Evolutionary conservation across 2,797 vertebrate species (phyloP), one percentile per base, ranked within the genome.

Genomic region (Danio jaintianensis): DNA sequence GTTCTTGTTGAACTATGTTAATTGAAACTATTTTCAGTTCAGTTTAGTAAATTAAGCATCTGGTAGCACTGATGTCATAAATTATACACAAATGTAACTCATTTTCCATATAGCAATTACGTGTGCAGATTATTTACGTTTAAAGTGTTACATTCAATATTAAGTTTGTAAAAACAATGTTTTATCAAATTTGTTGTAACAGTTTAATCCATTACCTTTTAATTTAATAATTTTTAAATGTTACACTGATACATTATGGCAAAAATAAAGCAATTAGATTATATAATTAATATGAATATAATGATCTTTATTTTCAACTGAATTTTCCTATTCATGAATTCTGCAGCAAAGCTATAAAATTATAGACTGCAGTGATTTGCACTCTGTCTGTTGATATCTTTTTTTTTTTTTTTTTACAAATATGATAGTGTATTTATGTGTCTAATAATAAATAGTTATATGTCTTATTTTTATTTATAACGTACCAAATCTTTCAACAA

Each of bases 261-360:
- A 61, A 61, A 15, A 16, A 40, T 7, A 16, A 61, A 61, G 38
- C 7, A 7, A 38, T 29, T 36, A 22, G 10, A 22, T 11, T 12
- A 61, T 38, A 36, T 36, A 7, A 13, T 36, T 7, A 16, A 61
- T 38, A 29, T 29, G 3, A 29, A 29, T 38, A 8, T 58, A 7
- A 59, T 59, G 22, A 16, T 5, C 38, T n/a, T 7, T 61, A 16
- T 59, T 61, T 61, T 36, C 22, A 9, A 7, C 22, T 18, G 40
- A 16, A 82, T 64, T 78, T 78, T 53, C 18, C 73, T 15, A 52
- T 83, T 62, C 70, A 83, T 83, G 71, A 83, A 81, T 62, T 66
- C 12, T 47, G 68, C 83, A 63, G 75, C 59, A 50, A 55, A 53
- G 61, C 70, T 77, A 80, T 61, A 80, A 16, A 58, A 22, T 40